Conservation (phyloP, 2,797 vertebrate genomes). For the Malurus leucopterus region DNA sequence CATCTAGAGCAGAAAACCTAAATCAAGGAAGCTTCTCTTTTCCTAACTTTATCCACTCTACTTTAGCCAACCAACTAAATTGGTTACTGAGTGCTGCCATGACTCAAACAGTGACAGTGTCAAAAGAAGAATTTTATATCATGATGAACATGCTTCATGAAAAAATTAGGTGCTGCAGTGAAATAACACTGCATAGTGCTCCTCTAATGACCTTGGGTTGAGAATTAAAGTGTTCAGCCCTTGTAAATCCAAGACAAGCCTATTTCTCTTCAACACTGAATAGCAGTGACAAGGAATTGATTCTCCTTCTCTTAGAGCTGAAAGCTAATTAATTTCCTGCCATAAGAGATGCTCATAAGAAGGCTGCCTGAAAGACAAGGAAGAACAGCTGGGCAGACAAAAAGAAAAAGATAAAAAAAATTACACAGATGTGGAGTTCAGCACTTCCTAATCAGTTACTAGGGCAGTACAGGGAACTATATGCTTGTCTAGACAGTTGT, state of each 20-base stretch:
- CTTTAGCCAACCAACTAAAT: neutral
- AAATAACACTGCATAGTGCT: neutral
- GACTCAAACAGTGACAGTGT: neutral
- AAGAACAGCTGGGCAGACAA: neutral
- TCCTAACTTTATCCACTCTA: neutral
- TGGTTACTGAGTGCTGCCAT: neutral
- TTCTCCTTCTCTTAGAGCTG: neutral
- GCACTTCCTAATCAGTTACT: neutral
- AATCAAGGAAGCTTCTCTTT: neutral
- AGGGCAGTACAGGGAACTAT: neutral
- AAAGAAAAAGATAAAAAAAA: neutral
- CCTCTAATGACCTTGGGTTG: neutral
- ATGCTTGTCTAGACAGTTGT: neutral
- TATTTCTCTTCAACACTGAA: neutral
- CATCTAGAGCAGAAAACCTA: neutral
- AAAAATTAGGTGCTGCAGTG: neutral
- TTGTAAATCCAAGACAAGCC: conserved; percentile 14
- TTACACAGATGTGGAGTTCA: neutral
- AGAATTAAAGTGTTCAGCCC: neutral
- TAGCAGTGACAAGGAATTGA: neutral
- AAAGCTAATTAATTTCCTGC: conserved; percentile 13
- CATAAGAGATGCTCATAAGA: neutral
- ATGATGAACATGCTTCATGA: neutral
- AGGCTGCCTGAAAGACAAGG: neutral
- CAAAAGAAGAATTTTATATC: neutral